Conservation (phyloP, 2,797 vertebrate genomes). For the Phrynocephalus vlangalii region DNA sequence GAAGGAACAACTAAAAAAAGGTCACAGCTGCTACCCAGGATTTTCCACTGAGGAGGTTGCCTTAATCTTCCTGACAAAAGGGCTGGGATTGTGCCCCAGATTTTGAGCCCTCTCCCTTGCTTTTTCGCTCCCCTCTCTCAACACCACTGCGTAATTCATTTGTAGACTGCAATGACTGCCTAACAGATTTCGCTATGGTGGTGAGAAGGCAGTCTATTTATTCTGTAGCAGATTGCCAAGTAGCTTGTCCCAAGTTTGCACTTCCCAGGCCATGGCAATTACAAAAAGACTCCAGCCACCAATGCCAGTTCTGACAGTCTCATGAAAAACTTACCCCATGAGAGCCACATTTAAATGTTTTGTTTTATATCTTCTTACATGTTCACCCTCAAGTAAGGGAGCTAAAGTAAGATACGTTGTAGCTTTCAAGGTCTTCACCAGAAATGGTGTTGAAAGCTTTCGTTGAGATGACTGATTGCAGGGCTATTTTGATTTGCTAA, state of each 20-base stretch:
- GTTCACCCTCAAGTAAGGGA: background rate
- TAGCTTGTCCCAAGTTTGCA: background rate
- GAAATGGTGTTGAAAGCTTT: conserved; percentile 19
- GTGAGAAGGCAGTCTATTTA: background rate
- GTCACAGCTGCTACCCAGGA: background rate
- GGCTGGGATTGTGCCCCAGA: background rate
- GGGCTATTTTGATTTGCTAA: conserved; percentile 32
- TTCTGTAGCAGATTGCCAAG: too few relatives aligned
- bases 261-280: background rate
- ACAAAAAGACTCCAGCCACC: background rate
- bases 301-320: background rate
- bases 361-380: conserved; percentile 14
- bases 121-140: background rate
- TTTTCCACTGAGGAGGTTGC: background rate
- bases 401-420: background rate
- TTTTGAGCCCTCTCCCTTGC: background rate
- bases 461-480: conserved; percentile 1
- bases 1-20: background rate
- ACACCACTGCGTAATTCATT: background rate
- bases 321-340: background rate
- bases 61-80: background rate
- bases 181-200: background rate
- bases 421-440: conserved; percentile 9
- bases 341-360: background rate
- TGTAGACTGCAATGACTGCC: background rate